Conservation (phyloP, 1,140 invertebrate species). For the Drosophila tani region DNA sequence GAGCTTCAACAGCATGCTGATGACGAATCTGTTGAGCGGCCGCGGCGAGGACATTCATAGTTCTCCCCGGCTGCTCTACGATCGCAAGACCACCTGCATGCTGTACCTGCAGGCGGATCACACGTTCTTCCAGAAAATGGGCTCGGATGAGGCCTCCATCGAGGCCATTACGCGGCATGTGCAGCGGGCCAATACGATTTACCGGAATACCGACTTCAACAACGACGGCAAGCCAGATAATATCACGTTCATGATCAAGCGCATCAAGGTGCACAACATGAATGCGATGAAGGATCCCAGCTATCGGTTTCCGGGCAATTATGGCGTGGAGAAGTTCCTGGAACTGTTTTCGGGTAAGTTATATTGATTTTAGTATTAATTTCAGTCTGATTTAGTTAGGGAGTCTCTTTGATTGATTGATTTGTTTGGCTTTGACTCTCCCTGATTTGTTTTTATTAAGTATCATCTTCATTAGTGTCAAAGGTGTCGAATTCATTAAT, state of each 20-base stretch:
- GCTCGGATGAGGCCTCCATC: constrained; percentile 96
- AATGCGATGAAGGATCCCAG: constrained; percentile 92
- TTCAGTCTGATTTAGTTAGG: background rate
- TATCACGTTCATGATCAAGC: constrained; percentile 98
- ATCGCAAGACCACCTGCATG: constrained; percentile 93
- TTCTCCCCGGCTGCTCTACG: constrained; percentile 84
- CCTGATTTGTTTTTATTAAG: constrained; percentile 3
- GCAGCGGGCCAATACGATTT: constrained; percentile 96
- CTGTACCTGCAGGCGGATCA: constrained; percentile 97
- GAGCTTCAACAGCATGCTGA: constrained; percentile 86
- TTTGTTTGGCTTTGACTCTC: background rate
- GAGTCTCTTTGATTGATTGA: background rate
- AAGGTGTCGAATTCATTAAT: constrained; percentile 7
- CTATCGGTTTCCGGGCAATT: constrained; percentile 96
- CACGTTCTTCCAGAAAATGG: constrained; percentile 96
- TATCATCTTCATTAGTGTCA: constrained; percentile 2
- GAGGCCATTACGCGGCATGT: constrained; percentile 97
- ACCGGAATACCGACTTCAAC: constrained; percentile 96
- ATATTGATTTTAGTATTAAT: no score
- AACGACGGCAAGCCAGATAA: constrained; percentile 95
- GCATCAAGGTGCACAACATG: constrained; percentile 96
- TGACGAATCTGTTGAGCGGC: constrained; percentile 89
- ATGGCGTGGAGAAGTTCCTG: constrained; percentile 97
- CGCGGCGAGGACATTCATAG: constrained; percentile 80
- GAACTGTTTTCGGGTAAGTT: constrained; percentile 95